Evolutionary conservation across 2,888 invertebrate genomes (phyloP), one percentile per base, ranked within the genome.

Genomic region (Oxycera nigricornis): DNA sequence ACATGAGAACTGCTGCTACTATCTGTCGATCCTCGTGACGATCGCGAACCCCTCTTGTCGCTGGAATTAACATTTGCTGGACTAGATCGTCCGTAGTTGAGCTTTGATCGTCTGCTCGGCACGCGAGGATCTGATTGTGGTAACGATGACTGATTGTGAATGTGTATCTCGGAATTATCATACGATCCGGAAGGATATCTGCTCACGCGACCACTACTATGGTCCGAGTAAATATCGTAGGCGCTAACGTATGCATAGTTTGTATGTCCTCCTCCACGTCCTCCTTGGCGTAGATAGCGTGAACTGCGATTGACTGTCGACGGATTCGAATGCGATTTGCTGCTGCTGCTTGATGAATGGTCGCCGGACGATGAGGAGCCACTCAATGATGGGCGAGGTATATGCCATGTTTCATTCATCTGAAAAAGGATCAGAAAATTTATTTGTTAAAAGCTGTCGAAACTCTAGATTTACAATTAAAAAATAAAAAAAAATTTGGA

Each of bases 1-100:
- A 94, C 94, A 87, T 93, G 92, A 82, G 93, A 92, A 85, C 94
- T 92, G 82, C 91, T 91, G 84, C 90, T 91, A 83, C 91, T 90
- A 75, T 89, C 89, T 75, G 91, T 91, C 77, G 93, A 93, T 80
- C 92, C 90, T 82, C 90, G 89, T 59, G 90, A 90, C 80, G 88
- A 88, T 79, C 89, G 88, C 77, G 90, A 90, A 80, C 90, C 88
- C 79, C 88, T 80, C 79, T 85, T 85, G 59, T 70, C 52, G 31
- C 30, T 35, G 2, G 39, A 31, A 30, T 31, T 55, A 2, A 20
- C 17, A 31, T 55, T 52, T 17, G 50, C 4, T 30, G 22, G 17
- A 22, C 22, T 24, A n/a, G 46, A 46, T 31, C 52, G n/a, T 14
- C 35, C 35, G 14, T 17, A 26, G 26, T 31, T 70, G 7, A 31